A percentile compares a stretch with the other conserved stretches of the same genome.
These are phyloP conservation scores for Lophotis ruficrista DNA, from an alignment of 2,113 vertebrate species.

Conservation along the genomic window DNA sequence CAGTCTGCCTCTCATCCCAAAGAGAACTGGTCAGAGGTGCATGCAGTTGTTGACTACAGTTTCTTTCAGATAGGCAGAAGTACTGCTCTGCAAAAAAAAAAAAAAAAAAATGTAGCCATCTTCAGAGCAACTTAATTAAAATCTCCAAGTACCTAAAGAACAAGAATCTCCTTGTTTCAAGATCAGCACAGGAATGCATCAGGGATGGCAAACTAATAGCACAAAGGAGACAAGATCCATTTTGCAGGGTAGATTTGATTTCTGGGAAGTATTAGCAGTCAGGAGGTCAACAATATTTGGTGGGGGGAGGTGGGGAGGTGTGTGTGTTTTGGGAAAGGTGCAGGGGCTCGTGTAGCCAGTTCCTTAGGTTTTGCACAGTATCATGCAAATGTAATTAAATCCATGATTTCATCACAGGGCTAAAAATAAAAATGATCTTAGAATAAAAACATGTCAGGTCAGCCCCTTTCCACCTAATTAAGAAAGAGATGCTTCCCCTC, in stretches of 20 bases:
- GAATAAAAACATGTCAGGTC: background rate
- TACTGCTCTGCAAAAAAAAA: no score
- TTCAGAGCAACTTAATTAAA: background rate
- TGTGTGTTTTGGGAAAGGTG: background rate
- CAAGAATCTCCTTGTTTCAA: background rate
- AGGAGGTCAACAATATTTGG: background rate
- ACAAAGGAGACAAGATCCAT: background rate
- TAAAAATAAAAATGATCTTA: background rate
- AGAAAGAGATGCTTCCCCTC: background rate
- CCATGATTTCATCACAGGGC: background rate
- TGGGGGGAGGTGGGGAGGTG: accelerated
- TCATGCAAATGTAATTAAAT: background rate
- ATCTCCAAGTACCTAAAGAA: background rate
- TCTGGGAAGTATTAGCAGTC: background rate
- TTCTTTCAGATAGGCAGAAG: background rate
- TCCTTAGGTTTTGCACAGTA: background rate
- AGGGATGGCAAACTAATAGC: background rate
- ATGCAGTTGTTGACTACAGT: background rate
- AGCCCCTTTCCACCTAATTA: background rate
- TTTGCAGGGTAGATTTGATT: background rate
- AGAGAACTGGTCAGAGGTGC: background rate
- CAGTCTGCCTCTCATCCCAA: background rate
- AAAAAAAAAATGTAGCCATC: no score
- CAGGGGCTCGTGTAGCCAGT: background rate
- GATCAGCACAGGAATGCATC: background rate